These are phyloP conservation scores for Tyrophagus putrescentiae DNA, from an alignment of 1,140 invertebrate genomes.

Conservation along the genomic window DNA sequence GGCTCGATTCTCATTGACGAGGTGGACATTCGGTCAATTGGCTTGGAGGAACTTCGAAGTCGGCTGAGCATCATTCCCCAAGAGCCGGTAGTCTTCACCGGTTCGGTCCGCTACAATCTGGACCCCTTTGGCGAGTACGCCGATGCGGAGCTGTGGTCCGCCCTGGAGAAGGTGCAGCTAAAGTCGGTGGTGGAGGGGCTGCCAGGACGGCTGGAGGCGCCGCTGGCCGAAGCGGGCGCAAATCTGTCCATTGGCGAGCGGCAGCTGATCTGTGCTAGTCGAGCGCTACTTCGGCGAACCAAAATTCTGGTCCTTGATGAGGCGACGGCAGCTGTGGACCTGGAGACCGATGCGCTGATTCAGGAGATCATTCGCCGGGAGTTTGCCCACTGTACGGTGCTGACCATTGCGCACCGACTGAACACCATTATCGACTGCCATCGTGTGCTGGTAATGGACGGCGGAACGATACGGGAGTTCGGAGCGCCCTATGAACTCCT, in stretches of 20 bases:
- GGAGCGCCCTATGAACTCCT: slow-evolving; percentile 11
- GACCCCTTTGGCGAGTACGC: slow-evolving; percentile 29
- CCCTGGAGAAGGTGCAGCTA: slow-evolving; percentile 29
- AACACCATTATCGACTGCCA: slow-evolving; percentile 72
- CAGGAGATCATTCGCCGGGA: slow-evolving; percentile 62
- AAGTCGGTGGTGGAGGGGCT: slow-evolving; percentile 23
- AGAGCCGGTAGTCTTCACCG: slow-evolving; percentile 36
- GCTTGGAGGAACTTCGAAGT: slow-evolving; percentile 42
- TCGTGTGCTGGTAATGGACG: slow-evolving; percentile 30
- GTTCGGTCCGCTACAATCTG: slow-evolving; percentile 33
- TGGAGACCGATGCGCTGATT: slow-evolving; percentile 69
- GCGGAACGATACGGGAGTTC: slow-evolving; percentile 18
- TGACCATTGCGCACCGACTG: slow-evolving; percentile 83
- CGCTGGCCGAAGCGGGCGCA: slow-evolving; percentile 34
- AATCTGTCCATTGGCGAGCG: slow-evolving; percentile 55
- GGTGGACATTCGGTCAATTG: slow-evolving; percentile 54
- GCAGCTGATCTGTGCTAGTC: slow-evolving; percentile 55
- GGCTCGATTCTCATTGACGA: slow-evolving; percentile 65
- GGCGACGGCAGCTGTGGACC: slow-evolving; percentile 67
- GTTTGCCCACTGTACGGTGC: slow-evolving; percentile 69
- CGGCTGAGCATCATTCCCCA: slow-evolving; percentile 69
- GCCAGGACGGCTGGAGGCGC: slow-evolving; percentile 5
- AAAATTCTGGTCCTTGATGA: slow-evolving; percentile 52
- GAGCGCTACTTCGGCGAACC: slow-evolving; percentile 51
- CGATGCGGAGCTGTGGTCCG: slow-evolving; percentile 30